Evolutionary conservation across 2,888 invertebrate species (phyloP), one percentile per base, ranked within the genome.

Genomic region (Mylabris sibirica): DNA sequence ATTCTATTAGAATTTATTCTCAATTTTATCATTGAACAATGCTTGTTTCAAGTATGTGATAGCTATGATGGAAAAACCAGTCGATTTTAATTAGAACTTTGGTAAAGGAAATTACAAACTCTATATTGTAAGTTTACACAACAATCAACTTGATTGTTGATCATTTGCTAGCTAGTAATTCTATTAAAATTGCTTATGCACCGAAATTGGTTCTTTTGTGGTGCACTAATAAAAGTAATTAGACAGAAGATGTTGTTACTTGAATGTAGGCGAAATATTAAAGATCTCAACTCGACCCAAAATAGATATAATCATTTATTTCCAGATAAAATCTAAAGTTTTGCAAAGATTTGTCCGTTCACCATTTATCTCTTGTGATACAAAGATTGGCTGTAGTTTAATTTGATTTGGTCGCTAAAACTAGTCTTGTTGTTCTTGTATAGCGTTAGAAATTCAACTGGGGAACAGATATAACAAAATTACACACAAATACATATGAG

Each of bases 1-100:
- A 65, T 64, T 20, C 61, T 57, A 68, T 68, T 64, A 61, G 53
- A 60, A 64, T 68, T 64, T 68, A 65, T 68, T 57, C 41, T 24
- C 60, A 49, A 41, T 41, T n/a, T n/a, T 14, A 41, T n/a, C 5
- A 35, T 35, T 6, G 17, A 59, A 22, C 14, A 59, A 59, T 17
- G 9, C 11, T 59, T 24, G 24, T 59, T 59, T 20, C 11, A 35
- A 35, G 35, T 12, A 38, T 12, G 12, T 38, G 3, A 38, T n/a
- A 38, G 26, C 26, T 30, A 3, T 30, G 11, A 38, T 38, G 4
- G 38, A 38, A 38, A 11, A 38, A 38, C 3, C 38, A 12, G 30
- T 3, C 30, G 30, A 30, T 30, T 30, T 30, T 30, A 30, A 30
- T 30, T 30, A 30, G 44, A 6, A n/a, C n/a, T 44, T 44, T 44